Percentiles rank a stretch among this genome's conserved stretches.
phyloP scores from a whole-genome alignment of 2,113 vertebrate genomes.

The Apeltes quadracus region DNA sequence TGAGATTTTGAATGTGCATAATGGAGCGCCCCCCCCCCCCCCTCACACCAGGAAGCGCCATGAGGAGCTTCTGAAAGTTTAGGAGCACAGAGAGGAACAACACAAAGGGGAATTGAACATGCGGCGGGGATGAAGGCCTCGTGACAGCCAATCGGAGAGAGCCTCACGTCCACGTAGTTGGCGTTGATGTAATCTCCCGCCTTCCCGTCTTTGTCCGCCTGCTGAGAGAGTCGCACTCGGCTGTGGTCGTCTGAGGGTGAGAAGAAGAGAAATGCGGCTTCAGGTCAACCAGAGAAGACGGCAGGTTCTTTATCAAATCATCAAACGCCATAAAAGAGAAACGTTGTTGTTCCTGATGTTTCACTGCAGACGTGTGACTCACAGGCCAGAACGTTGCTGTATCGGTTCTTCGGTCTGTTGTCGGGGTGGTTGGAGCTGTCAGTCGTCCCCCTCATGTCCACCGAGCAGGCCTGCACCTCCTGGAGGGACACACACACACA shows the following conservation, averaged over 20 bases:
- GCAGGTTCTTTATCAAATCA: neutral
- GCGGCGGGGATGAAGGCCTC: too few relatives aligned
- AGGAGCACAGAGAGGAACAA: too few relatives aligned
- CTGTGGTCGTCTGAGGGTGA: constrained; percentile 90
- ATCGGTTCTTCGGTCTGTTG: constrained; percentile 95
- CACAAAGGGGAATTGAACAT: too few relatives aligned
- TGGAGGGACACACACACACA: constrained; percentile 60
- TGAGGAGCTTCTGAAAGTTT: constrained; percentile 40
- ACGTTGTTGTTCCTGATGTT: neutral
- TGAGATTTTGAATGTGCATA: constrained; percentile 45
- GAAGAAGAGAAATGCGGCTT: neutral
- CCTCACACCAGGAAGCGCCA: constrained; percentile 9
- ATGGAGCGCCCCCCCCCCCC: constrained; percentile 8
- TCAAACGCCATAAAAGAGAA: neutral
- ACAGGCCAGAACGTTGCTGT: constrained; percentile 95
- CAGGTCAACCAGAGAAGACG: neutral
- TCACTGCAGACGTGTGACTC: constrained; percentile 61
- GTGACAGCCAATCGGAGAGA: neutral
- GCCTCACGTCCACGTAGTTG: constrained; percentile 94
- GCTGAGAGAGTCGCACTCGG: constrained; percentile 87
- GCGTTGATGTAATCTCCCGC: constrained; percentile 95
- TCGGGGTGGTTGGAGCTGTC: constrained; percentile 93
- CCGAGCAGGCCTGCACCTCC: constrained; percentile 92
- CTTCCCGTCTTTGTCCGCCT: constrained; percentile 86
- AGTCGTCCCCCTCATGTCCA: constrained; percentile 89